Conservation (phyloP, 2,113 vertebrate genomes). For the Protobothrops flavoviridis region DNA sequence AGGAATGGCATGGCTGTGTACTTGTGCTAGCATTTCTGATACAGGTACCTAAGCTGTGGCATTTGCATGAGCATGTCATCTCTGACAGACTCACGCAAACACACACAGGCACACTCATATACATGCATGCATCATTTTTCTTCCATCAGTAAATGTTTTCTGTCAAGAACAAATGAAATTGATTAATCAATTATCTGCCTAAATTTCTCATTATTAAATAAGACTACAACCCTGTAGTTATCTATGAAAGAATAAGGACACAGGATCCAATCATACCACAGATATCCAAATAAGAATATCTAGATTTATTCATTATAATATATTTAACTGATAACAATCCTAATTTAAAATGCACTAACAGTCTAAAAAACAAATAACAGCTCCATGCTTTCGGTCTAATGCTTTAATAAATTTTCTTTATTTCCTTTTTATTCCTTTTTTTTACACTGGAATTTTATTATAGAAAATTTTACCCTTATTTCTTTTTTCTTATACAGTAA, state of each 20-base stretch:
- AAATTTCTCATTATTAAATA: neutral
- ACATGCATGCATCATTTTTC: too few relatives aligned
- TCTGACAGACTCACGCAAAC: too few relatives aligned
- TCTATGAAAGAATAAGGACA: neutral
- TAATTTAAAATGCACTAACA: too few relatives aligned
- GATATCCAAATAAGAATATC: neutral
- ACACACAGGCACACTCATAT: too few relatives aligned
- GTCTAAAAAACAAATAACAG: neutral
- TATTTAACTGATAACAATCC: too few relatives aligned
- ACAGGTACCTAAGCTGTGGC: too few relatives aligned
- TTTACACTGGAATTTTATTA: neutral
- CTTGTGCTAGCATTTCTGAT: too few relatives aligned
- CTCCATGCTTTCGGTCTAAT: neutral
- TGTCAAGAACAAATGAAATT: neutral
- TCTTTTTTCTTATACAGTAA: neutral
- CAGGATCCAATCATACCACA: neutral
- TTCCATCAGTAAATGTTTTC: too few relatives aligned
- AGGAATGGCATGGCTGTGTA: too few relatives aligned
- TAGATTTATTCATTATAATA: neutral
- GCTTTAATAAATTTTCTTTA: neutral
- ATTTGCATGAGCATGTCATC: too few relatives aligned
- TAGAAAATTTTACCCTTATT: neutral
- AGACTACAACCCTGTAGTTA: neutral
- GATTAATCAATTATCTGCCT: neutral
- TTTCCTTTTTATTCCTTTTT: neutral